Base-by-base conservation (phyloP, 2,888 invertebrate genomes). In the Apotomis betuletana region DNA sequence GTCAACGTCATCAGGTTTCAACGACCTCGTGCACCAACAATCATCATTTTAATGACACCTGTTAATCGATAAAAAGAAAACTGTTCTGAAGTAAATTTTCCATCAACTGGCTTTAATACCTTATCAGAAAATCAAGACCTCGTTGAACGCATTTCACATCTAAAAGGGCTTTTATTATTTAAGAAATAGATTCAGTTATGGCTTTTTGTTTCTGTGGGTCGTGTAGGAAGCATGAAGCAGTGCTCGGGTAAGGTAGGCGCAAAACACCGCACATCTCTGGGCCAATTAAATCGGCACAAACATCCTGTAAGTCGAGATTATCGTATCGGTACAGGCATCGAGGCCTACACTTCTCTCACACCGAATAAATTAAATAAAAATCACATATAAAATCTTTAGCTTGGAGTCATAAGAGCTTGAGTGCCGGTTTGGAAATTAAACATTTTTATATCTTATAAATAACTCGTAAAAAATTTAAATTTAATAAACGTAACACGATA, bases 321-420 rank as follows among this genome's bases (percentile, higher is more conserved):
- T 91, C 90, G 90, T 90, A 92, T 92, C 91, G 88, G 83, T 85
- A 92, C 92, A 91, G 86, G 86, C 86, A 92, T 92, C 92, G 84
- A 86, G 83, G 87, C 88, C 84, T 57, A 57, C 87, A 89, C 90
- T 90, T 86, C 89, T 87, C 88, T 90, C 90, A 85, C 89, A 84
- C 87, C 84, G 91, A 90, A 91, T 92, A 90, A 92, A 91, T 92
- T 91, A 91, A 90, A 90, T 89, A 89, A 91, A 90, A 90, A 90
- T 81, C 81, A 85, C 86, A 87, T 87, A 88, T 89, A 87, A 90
- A 91, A 65, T 65, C 27, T 49, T 49, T 55, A 55, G 46, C 4
- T 15, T 27, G 44, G 27, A 55, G 27, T n/a, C 65, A 8, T 46
- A 57, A 64, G 44, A n/a, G 65, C 65, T 6, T 27, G 46, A 55